Evolutionary conservation across 1,140 invertebrate species (phyloP), one percentile per base, ranked within the genome.

Genomic region (Brachionus koreanus): DNA sequence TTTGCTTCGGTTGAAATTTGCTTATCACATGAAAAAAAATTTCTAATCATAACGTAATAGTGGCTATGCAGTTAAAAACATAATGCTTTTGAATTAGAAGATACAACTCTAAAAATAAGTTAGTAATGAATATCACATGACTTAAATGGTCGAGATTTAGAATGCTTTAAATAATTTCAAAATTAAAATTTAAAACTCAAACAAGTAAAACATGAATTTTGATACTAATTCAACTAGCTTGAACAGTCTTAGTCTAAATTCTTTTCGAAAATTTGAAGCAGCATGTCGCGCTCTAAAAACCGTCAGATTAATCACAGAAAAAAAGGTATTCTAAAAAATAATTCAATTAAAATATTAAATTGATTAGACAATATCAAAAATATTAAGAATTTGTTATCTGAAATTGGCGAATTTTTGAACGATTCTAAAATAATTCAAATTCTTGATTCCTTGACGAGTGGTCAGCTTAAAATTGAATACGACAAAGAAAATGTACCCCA

Each of bases 391-490:
- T 49, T 74, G 25, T 12, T 74, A 25, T 74, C 69, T 10, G 42
- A 74, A 74, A 74, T 74, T 46, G 43, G n/a, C 10, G 69, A 74
- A 46, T 74, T 74, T 74, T n/a, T 74, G 12, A 74, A 74, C 33
- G 69, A 74, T 74, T 43, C 69, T 29, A 74, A 74, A 74, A 74
- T 74, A 74, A 10, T 74, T 74, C 39, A 19, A 74, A 74, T 74
- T 13, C 42, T 74, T 46, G 69, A 74, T 46, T 46, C 19, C 23
- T 13, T 46, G 7, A 46, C 69, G 10, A 42, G 43, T 46, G 19
- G 25, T 46, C 16, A 74, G 12, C 5, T 46, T 4, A 16, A 43
- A 46, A 74, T 25, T 46, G 19, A 42, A 25, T 25, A 5, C 12
- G 37, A 74, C 43, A 74, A 74, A 74, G 69, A 74, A 25, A 74